phyloP scores from a whole-genome alignment of 2,888 invertebrate species.

The Slavum lentiscoides region DNA sequence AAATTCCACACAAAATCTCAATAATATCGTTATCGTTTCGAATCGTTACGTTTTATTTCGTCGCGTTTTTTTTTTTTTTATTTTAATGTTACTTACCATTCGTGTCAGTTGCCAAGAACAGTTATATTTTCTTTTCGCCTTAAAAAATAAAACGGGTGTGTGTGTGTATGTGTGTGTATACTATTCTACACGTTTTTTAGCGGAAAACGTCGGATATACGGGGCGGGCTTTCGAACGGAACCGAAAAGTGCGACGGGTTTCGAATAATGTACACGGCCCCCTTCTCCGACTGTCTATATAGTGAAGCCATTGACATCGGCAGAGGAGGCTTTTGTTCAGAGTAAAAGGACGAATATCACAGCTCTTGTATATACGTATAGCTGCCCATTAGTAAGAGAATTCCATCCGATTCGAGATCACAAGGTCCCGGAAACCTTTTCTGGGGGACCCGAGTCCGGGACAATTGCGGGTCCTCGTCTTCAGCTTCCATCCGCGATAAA shows the following conservation, averaged over 20 bases:
- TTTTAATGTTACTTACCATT: background rate
- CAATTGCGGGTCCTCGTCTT: background rate
- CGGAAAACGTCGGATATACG: background rate
- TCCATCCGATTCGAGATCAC: constrained; percentile 5
- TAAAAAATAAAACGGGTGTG: background rate
- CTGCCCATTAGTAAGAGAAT: constrained; percentile 24
- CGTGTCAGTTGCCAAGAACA: constrained; percentile 6
- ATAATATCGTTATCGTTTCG: background rate
- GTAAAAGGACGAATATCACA: constrained; percentile 11
- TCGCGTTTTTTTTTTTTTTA: background rate
- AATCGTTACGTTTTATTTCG: background rate
- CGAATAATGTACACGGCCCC: background rate
- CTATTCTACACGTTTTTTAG: background rate
- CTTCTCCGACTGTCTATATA: background rate
- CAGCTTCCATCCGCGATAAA: background rate
- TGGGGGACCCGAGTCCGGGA: background rate
- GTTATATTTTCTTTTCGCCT: background rate
- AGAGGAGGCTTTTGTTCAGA: constrained; percentile 1
- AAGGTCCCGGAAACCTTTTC: constrained; percentile 20
- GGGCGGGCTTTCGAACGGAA: background rate
- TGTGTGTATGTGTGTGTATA: no score
- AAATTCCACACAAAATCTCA: background rate
- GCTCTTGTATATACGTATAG: background rate
- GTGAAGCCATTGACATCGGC: constrained; percentile 20
- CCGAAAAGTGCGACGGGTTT: background rate